Conservation (phyloP, 2,113 vertebrate genomes). For the Phoxinus phoxinus region DNA sequence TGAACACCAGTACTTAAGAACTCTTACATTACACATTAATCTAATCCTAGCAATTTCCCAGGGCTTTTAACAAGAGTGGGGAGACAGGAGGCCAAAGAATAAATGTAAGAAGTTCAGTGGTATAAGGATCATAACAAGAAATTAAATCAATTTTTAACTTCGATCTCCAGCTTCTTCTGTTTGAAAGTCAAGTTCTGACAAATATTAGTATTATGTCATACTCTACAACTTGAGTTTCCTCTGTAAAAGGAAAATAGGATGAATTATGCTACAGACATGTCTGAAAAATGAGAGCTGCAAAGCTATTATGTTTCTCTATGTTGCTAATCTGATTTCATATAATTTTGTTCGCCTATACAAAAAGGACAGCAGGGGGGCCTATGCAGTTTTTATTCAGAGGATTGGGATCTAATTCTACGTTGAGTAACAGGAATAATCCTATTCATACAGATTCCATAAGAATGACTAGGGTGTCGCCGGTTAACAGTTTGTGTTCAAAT, state of each 20-base stretch:
- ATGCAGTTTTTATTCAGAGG: neutral
- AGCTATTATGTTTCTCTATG: neutral
- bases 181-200: slow-evolving; percentile 32
- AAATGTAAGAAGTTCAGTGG: slow-evolving; percentile 40
- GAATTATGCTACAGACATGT: neutral
- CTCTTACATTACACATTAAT: slow-evolving; percentile 74
- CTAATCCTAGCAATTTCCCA: slow-evolving; percentile 64
- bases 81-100: slow-evolving; percentile 46
- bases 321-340: slow-evolving; percentile 10
- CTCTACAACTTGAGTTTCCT: slow-evolving; percentile 21
- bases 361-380: neutral
- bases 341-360: neutral
- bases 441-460: neutral
- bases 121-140: slow-evolving; percentile 13
- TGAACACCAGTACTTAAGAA: slow-evolving; percentile 71
- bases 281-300: slow-evolving; percentile 1
- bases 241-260: slow-evolving; percentile 9
- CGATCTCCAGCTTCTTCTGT: slow-evolving; percentile 29
- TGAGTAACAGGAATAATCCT: slow-evolving; percentile 17
- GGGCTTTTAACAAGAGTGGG: slow-evolving; percentile 72
- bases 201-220: slow-evolving; percentile 13
- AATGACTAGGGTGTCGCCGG: neutral
- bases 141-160: slow-evolving; percentile 42
- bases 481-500: neutral
- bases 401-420: neutral